Base-by-base conservation (phyloP, 1,140 invertebrate genomes). In the Bombus confusus region DNA sequence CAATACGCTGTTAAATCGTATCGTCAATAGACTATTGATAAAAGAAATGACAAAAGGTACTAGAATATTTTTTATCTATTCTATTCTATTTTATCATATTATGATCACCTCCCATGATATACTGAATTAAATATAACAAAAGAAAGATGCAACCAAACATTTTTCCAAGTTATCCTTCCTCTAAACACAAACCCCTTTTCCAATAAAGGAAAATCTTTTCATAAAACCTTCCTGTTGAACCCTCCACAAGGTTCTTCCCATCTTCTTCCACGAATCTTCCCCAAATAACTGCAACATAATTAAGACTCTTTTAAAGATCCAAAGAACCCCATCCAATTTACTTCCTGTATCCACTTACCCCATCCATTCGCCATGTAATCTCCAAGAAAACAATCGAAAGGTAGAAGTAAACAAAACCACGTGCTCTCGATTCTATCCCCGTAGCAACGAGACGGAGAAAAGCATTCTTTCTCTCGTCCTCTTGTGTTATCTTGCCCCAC, bases 341-440 rank as follows among this genome's bases (percentile, higher is more conserved):
- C 59, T 69, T 37, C 22, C 41, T 22, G 28, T 4, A 34, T 2
- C 80, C 72, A 66, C 5, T 47, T 59, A 41, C 12, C 37, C 39
- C 3, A 78, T 66, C 41, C n/a, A 2, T 72, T 28, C 13, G 6
- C 28, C 12, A 15, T 41, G 18, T 25, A 52, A 12, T 31, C 39
- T 28, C n/a, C 18, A 31, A 64, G 22, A 41, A 64, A 43, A n/a
- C 39, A 25, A 28, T 28, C 37, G 28, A 22, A 10, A 31, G 43
- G 34, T 28, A 34, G 10, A 18, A n/a, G n/a, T 78, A 69, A 83
- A 83, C 43, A 77, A 77, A 69, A 69, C 22, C 39, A 59, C 59
- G 39, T 10, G 59, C 8, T 1, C 13, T 28, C 18, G 43, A 31
- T 72, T 59, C n/a, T 69, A 22, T 28, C 39, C 4, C 3, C 2